Evolutionary conservation across 2,888 invertebrate genomes (phyloP), one percentile per base, ranked within the genome.

Genomic region (Meloe dianella): DNA sequence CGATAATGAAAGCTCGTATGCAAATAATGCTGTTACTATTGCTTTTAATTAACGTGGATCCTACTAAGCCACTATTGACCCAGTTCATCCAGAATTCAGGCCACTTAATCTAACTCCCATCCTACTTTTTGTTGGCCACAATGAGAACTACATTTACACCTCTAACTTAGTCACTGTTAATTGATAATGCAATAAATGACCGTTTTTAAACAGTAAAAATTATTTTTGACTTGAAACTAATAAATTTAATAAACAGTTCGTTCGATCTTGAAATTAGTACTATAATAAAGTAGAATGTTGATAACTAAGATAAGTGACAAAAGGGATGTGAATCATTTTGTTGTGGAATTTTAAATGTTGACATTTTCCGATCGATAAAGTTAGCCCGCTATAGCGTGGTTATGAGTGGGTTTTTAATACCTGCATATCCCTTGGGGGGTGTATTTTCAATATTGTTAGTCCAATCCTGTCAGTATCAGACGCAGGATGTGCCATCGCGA

Each of bases 401-500:
- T 24, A 3, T 54, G 35, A n/a, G 30, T 58, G 22, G 22, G 60
- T 60, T 60, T 60, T 38, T 60, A 60, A 60, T 57, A 63, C 63
- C 29, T 61, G 47, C 20, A 3, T 17, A 6, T 12, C 61, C 30
- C 61, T 30, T 47, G 27, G 54, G 30, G 27, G 29, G 61, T 51
- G 30, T 61, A 30, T 61, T 61, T 61, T 51, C 30, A 51, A 54
- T 47, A 61, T 47, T 51, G 54, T n/a, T 10, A 60, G 60, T 38
- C 32, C 54, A 27, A 12, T 41, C 60, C 60, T 69, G 75, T 73
- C 67, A 54, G 47, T 47, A 74, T 76, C 77, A 77, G 68, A 69
- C 71, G 71, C 75, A 74, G 76, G 67, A 72, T 71, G 72, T 74
- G 74, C 73, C 74, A 63, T 60, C 61, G 65, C 69, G 73, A 64